Conservation (phyloP, 2,797 vertebrate genomes). For the Poeciliopsis infans region DNA sequence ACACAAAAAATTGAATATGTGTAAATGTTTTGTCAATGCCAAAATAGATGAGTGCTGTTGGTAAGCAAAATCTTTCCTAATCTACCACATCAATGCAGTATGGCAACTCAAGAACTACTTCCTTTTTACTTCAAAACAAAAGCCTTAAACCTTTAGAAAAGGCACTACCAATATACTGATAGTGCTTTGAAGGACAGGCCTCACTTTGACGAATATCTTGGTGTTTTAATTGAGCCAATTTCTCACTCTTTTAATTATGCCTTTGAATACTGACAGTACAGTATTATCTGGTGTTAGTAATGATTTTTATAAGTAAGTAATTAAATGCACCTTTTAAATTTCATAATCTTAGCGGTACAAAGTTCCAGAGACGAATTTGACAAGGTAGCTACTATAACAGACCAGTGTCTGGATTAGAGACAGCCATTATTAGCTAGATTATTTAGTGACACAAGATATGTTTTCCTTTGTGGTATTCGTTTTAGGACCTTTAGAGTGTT, state of each 20-base stretch:
- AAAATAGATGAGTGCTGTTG: neutral
- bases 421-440: too few relatives aligned
- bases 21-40: neutral
- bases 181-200: neutral
- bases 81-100: neutral
- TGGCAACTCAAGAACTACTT: neutral
- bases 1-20: neutral
- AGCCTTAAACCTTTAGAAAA: neutral
- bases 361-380: neutral
- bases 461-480: too few relatives aligned
- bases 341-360: neutral
- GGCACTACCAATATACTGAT: neutral
- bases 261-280: neutral
- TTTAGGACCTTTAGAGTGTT: too few relatives aligned
- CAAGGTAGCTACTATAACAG: neutral
- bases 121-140: neutral
- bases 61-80: neutral
- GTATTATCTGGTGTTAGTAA: neutral
- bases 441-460: too few relatives aligned
- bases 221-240: neutral
- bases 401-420: too few relatives aligned
- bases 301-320: neutral
- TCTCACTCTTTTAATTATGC: neutral
- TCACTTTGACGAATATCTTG: neutral
- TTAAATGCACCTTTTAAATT: neutral